Evolutionary conservation across 2,888 invertebrate genomes (phyloP), one percentile per base, ranked within the genome.

Genomic region (Mamestra brassicae): DNA sequence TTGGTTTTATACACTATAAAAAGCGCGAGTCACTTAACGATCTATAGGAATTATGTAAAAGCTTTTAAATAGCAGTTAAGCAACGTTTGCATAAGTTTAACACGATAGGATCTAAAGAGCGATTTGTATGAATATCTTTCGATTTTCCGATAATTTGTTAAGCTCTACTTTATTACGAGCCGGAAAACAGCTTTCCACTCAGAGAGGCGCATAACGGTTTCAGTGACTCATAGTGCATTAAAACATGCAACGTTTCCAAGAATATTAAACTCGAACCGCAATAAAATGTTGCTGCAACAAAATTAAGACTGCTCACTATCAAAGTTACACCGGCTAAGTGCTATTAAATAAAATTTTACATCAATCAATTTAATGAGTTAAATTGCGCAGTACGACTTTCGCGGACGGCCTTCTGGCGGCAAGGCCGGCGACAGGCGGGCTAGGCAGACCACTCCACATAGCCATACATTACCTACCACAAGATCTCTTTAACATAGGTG

Each of bases 361-460:
- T 89, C 87, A 89, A 89, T 90, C 90, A 91, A 90, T 89, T 85
- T 89, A 90, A 90, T 90, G 85, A 89, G 87, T 86, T 84, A 77
- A 87, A 84, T 89, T 90, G 88, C 89, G 89, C 81, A 88, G 87
- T 87, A 80, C 86, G 87, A 90, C 92, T 93, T 90, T 92, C 90
- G 90, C 89, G 87, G 81, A 42, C 91, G 92, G 92, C 95, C 95
- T 95, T 94, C 93, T 89, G 85, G 47, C 52, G 69, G 86, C 94
- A 95, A 95, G 95, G 95, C 92, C 94, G 95, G 93, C 94, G 94
- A 93, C 94, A 92, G 85, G 90, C 91, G 88, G 95, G 91, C 95
- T 94, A 81, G 84, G 91, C 87, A 84, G 85, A 87, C 87, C 89
- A 82, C 80, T 80, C 70, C 71, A 85, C 80, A 71, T 79, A 81